Percentiles rank a stretch among this genome's conserved stretches.
Conservation (phyloP, 23 tunicate genomes). For the Ciona savignyi region DNA sequence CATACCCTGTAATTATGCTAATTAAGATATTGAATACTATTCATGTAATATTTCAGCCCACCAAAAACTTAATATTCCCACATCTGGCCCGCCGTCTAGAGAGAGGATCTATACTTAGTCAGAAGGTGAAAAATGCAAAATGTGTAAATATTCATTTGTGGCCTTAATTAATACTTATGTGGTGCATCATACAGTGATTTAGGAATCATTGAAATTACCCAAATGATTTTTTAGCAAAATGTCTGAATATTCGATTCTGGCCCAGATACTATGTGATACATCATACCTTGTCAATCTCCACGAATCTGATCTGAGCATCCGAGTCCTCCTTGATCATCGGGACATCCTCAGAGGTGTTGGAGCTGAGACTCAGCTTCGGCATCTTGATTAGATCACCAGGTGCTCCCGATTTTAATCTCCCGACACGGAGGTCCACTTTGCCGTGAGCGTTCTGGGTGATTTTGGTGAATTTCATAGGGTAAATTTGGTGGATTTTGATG, state of each 20-base stretch:
- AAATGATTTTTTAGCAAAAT: too few relatives aligned
- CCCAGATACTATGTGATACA: neutral
- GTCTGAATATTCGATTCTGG: neutral
- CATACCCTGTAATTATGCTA: too few relatives aligned
- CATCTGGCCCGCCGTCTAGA: too few relatives aligned
- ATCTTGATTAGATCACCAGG: conserved; percentile 31
- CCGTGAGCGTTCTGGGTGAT: conserved; percentile 49
- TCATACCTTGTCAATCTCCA: conserved; percentile 67
- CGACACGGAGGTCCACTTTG: conserved; percentile 31
- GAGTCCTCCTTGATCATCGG: conserved; percentile 28
- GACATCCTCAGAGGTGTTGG: neutral
- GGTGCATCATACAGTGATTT: too few relatives aligned
- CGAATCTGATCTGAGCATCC: conserved; percentile 34
- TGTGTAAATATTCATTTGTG: too few relatives aligned
- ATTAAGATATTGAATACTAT: too few relatives aligned
- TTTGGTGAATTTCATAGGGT: too few relatives aligned
- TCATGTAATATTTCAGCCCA: too few relatives aligned
- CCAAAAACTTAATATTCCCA: too few relatives aligned
- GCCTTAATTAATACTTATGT: too few relatives aligned
- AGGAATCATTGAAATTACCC: too few relatives aligned
- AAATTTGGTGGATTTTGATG: too few relatives aligned
- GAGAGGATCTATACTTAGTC: neutral
- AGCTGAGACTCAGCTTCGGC: conserved; percentile 6
- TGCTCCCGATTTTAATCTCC: conserved; percentile 26
- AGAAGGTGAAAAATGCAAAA: neutral